Evolutionary conservation across 2,888 invertebrate species (phyloP).

Genomic region (Aricia artaxerxes): DNA sequence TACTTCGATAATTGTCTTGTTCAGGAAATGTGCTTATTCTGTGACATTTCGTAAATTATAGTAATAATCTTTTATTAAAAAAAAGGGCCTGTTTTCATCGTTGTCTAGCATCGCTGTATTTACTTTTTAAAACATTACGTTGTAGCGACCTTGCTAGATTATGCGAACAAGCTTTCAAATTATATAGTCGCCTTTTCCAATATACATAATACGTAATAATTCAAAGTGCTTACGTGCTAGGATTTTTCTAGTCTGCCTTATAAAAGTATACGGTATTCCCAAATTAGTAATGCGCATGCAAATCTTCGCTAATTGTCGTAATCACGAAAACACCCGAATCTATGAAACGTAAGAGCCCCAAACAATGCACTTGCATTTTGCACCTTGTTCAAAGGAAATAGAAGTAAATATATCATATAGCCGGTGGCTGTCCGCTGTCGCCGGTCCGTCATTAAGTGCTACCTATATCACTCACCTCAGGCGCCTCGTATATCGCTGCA

Average conservation of each 20-base stretch:
- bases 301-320: too few species aligned
- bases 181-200: not conserved
- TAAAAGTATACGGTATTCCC: not conserved
- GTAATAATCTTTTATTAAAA: not conserved
- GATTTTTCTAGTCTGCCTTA: not conserved
- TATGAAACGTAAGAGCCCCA: too few species aligned
- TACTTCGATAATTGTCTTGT: not conserved
- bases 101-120: slow-evolving; percentile 11
- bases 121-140: not conserved
- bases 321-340: too few species aligned
- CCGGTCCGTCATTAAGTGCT: too few species aligned
- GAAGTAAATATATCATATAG: too few species aligned
- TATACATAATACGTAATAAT: not conserved
- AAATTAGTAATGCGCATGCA: too few species aligned
- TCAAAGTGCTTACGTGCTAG: not conserved
- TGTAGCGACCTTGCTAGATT: slow-evolving; percentile 18
- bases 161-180: slow-evolving; percentile 25
- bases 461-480: too few species aligned
- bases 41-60: slow-evolving; percentile 1
- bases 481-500: too few species aligned
- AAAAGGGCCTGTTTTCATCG: slow-evolving; percentile 21
- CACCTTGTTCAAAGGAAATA: too few species aligned
- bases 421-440: too few species aligned
- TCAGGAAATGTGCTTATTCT: slow-evolving; percentile 25
- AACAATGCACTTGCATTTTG: too few species aligned